These are phyloP conservation scores for Dicroscelio sp. DNA, from an alignment of 2,888 invertebrate genomes.

Conservation along the genomic window DNA sequence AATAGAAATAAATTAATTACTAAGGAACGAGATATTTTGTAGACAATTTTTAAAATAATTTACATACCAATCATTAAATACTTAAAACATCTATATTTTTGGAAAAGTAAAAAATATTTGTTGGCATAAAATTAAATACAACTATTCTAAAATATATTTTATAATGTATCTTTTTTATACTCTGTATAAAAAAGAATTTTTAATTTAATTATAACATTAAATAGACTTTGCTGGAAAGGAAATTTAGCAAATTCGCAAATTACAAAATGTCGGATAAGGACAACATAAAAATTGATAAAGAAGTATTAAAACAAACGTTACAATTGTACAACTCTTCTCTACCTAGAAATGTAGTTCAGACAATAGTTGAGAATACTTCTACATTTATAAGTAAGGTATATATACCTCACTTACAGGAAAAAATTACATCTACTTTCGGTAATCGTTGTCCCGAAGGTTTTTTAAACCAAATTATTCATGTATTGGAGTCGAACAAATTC, in stretches of 20 bases:
- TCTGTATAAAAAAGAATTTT: too few relatives aligned
- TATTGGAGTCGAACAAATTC: constrained; percentile 46
- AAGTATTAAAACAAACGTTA: constrained; percentile 34
- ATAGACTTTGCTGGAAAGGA: too few relatives aligned
- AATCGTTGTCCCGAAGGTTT: background rate
- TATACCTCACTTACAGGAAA: constrained; percentile 34
- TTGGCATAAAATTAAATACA: too few relatives aligned
- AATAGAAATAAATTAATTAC: constrained; percentile 41
- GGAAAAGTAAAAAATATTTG: too few relatives aligned
- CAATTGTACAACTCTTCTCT: constrained; percentile 25
- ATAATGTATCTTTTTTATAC: too few relatives aligned
- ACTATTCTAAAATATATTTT: too few relatives aligned
- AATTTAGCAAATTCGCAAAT: background rate
- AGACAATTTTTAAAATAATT: too few relatives aligned
- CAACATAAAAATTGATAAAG: constrained; percentile 10
- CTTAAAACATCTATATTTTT: too few relatives aligned
- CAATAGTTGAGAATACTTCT: constrained; percentile 11
- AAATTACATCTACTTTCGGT: background rate
- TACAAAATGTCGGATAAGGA: background rate
- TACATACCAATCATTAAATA: too few relatives aligned
- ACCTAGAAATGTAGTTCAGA: constrained; percentile 31
- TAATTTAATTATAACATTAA: too few relatives aligned
- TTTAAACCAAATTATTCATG: background rate
- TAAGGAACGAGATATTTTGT: too few relatives aligned
- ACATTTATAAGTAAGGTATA: background rate